These are phyloP conservation scores for Steinernema feltiae DNA, from an alignment of 1,140 invertebrate species.

Conservation along the genomic window DNA sequence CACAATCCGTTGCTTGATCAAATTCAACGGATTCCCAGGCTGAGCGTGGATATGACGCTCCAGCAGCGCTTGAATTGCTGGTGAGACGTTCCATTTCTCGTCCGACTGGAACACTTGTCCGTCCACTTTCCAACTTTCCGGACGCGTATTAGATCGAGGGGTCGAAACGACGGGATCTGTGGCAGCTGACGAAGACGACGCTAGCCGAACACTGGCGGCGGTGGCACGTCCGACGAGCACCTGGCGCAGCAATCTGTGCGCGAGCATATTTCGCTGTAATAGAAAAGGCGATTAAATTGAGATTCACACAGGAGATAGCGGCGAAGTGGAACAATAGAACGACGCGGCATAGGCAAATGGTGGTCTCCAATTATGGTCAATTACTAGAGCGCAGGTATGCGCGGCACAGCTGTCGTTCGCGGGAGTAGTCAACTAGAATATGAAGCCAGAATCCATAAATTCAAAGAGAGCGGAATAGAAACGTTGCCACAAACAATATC, in stretches of 20 bases:
- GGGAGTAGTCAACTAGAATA: no score
- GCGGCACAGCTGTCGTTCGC: no score
- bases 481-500: no score
- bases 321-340: not conserved
- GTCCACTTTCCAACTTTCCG: not conserved
- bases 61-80: not conserved
- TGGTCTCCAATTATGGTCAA: no score
- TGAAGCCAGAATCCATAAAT: no score
- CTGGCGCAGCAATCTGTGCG: constrained; percentile 3
- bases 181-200: not conserved
- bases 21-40: constrained; percentile 44
- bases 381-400: no score
- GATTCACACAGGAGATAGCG: not conserved
- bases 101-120: not conserved
- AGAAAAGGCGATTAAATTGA: not conserved
- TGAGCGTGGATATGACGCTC: constrained; percentile 1
- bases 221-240: not conserved
- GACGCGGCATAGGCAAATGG: no score
- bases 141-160: not conserved
- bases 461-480: no score
- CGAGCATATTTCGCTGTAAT: constrained; percentile 15
- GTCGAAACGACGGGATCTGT: not conserved
- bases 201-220: not conserved
- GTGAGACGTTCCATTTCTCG: not conserved
- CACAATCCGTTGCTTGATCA: constrained; percentile 49